phyloP scores from a whole-genome alignment of 2,797 vertebrate species.

The Epinephelus coioides region DNA sequence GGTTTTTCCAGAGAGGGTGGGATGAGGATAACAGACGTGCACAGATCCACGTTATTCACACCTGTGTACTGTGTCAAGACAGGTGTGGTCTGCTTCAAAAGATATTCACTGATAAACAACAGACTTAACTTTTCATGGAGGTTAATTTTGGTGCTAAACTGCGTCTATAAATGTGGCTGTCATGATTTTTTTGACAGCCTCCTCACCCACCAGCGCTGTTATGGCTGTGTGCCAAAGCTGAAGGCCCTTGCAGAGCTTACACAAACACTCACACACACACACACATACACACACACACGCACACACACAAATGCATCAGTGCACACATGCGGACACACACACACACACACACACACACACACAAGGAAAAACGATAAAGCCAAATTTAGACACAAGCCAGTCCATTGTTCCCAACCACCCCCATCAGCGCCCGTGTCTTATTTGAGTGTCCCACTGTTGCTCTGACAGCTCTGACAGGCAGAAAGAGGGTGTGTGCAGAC shows the following conservation, averaged over 20 bases:
- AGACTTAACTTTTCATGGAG: neutral
- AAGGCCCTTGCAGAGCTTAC: conserved; percentile 31
- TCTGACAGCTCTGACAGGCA: conserved; percentile 45
- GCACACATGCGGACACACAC: conserved; percentile 9
- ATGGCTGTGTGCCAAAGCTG: conserved; percentile 49
- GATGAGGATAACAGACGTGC: neutral
- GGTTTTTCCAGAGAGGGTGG: conserved; percentile 20
- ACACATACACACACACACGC: conserved; percentile 11
- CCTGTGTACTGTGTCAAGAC: conserved; percentile 5
- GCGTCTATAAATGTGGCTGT: conserved; percentile 16
- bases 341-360: conserved; percentile 18
- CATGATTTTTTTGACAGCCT: conserved; percentile 28
- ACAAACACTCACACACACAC: conserved; percentile 12
- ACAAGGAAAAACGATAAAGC: conserved; percentile 44
- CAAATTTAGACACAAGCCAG: conserved; percentile 61
- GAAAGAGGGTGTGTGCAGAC: conserved; percentile 38
- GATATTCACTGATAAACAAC: conserved; percentile 5
- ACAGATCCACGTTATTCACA: conserved; percentile 14
- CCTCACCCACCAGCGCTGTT: conserved; percentile 23
- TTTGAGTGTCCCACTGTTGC: conserved; percentile 43
- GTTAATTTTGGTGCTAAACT: conserved; percentile 17
- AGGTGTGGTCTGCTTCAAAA: conserved; percentile 10
- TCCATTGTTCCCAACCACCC: conserved; percentile 64
- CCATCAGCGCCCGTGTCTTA: conserved; percentile 19
- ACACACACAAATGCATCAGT: conserved; percentile 18